phyloP scores from a whole-genome alignment of 37 sponge, comb jelly and placozoan species.

The Theonella swinhoei region DNA sequence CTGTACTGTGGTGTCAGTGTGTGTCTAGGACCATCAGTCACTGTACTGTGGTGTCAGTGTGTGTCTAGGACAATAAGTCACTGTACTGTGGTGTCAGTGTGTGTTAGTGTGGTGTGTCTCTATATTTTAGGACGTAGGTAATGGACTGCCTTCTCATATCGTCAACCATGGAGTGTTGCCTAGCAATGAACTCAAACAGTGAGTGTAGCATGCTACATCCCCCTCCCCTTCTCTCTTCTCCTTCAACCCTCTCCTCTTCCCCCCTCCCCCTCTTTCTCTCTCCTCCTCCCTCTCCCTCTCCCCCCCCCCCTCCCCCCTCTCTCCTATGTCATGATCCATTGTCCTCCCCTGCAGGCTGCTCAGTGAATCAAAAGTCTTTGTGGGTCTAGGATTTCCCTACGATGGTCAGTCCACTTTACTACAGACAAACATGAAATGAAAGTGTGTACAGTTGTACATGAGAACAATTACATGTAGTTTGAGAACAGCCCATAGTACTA shows the following conservation, averaged over 20 bases:
- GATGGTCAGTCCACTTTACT: slow-evolving; percentile 55
- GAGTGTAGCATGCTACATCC: not conserved
- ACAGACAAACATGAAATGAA: not conserved
- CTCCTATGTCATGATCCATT: no score
- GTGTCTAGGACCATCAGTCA: no score
- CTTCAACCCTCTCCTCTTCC: not conserved
- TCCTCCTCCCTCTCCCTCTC: not conserved
- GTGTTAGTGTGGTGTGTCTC: not conserved
- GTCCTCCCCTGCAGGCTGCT: slow-evolving; percentile 39
- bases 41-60: no score
- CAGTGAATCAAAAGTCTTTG: slow-evolving; percentile 65
- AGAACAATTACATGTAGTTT: no score
- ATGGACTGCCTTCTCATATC: slow-evolving; percentile 31
- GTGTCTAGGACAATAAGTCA: no score
- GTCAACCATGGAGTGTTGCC: slow-evolving; percentile 64
- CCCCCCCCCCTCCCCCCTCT: no score
- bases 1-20: no score
- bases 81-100: no score
- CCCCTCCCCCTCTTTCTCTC: not conserved
- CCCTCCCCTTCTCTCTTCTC: not conserved
- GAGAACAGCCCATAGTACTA: no score
- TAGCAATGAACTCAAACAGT: slow-evolving; percentile 31
- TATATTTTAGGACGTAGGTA: not conserved
- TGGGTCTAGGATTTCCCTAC: slow-evolving; percentile 83
- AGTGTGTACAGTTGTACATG: no score